Conservation (phyloP, 1,140 invertebrate species). For the Grapholita molesta region DNA sequence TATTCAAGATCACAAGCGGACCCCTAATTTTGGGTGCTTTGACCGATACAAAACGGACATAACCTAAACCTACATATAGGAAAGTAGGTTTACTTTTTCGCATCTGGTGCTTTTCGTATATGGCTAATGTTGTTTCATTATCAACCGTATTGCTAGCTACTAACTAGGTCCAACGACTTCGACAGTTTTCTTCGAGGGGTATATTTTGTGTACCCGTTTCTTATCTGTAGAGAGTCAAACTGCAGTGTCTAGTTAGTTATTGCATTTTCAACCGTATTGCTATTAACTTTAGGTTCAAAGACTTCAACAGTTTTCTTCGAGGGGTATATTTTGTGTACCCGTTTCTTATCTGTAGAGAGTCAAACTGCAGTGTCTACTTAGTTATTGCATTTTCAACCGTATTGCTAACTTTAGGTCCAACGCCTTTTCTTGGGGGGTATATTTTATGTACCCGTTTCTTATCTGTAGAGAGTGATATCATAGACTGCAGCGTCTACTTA, state of each 20-base stretch:
- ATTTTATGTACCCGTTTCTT: conserved; percentile 55
- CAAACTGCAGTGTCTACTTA: too few relatives aligned
- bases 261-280: neutral
- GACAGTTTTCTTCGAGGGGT: neutral
- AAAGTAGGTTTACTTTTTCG: too few relatives aligned
- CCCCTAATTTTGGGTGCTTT: too few relatives aligned
- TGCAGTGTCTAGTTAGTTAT: neutral
- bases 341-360: conserved; percentile 60
- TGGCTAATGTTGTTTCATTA: neutral
- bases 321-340: conserved; percentile 43
- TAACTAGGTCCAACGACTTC: neutral
- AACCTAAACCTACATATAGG: too few relatives aligned
- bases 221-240: conserved; percentile 57
- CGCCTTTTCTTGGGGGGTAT: conserved; percentile 11
- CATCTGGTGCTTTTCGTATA: too few relatives aligned
- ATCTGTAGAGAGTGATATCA: conserved; percentile 55
- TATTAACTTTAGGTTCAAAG: neutral
- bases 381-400: neutral
- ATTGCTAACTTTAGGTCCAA: neutral
- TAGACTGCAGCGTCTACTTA: too few relatives aligned
- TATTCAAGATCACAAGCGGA: too few relatives aligned
- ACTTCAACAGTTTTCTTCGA: neutral
- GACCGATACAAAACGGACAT: too few relatives aligned
- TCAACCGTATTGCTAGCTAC: neutral
- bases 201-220: conserved; percentile 53